Evolutionary conservation across 92 coral and sea anemone species (phyloP), one percentile per base, ranked within the genome.

Genomic region (Phenganax subtilis): DNA sequence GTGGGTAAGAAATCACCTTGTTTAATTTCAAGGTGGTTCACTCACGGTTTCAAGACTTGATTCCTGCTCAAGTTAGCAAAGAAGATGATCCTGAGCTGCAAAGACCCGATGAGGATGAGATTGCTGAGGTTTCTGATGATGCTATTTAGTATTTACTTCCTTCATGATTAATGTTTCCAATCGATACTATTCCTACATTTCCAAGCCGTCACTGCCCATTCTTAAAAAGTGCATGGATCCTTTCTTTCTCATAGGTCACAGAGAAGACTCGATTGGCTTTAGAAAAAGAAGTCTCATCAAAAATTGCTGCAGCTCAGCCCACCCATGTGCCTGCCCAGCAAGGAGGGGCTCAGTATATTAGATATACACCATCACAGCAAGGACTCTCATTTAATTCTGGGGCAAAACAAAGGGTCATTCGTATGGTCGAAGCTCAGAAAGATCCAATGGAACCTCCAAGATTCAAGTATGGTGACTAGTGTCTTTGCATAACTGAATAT

Each of bases 391-490:
- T 72, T 80, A 93, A 93, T 81, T 93, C 98, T 82, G 98, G 98
- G 63, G 98, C 98, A n/a, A 93, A 93, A 73, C 98, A 93, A 84
- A 80, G 98, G 67, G 98, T 93, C 5, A 93, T 93, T 68, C 84
- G 98, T 9, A 93, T 93, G 98, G 97, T 93, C 6, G 98, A 93
- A 61, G 91, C 90, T 86, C 98, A 93, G 82, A 93, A 93, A 82
- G 98, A 93, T 83, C 98, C 98, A 53, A 93, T 93, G 98, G 98
- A 93, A 55, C 98, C 98, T 61, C 98, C 98, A 53, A 87, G 98
- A 87, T 93, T 93, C 81, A 93, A 93, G 93, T 90, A 88, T 4
- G 93, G 56, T 8, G 29, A 64, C 70, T 37, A 11, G 75, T 25
- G 2, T 37, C 0, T 37, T 37, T 37, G 47, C 47, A 37, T 37